Base-by-base conservation (phyloP, 2,888 invertebrate species). In the Arctia plantaginis region DNA sequence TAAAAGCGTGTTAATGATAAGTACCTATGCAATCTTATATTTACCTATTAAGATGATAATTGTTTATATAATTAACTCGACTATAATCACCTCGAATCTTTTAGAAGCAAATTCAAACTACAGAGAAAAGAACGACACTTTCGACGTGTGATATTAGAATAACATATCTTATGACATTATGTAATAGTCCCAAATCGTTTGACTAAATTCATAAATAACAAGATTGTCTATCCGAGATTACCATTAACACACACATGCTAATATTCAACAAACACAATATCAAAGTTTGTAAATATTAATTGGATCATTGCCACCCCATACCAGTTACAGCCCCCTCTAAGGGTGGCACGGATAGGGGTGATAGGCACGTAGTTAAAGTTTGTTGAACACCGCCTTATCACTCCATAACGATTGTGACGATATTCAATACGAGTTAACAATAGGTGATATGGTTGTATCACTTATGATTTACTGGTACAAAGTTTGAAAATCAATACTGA, bases 341-440 rank as follows among this genome's bases (percentile, higher is more conserved):
- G 80, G 59, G 55, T 51, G 69, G 69, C 47, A 30, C 44, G 62
- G 10, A 7, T 3, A 75, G 73, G 77, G 77, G 72, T 71, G 78
- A 80, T 78, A 71, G 82, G 76, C 84, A 84, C 78, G 71, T 82
- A 72, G 77, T 80, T 77, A 78, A 77, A 77, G 44, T 80, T 73
- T 73, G 75, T 77, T 75, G 73, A 77, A 77, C 77, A 79, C 70
- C 67, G 66, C n/a, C 44, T 82, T 84, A 84, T 82, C 84, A 80
- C 35, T 30, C 62, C 30, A 62, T 30, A 62, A 62, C 18, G 30
- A 8, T 30, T 30, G 62, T 30, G 30, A 30, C 18, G 8, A 62
- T 30, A 62, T 62, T 62, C 62, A 30, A 62, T 62, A 62, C 18
- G 30, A 18, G 18, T 18, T 30, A 30, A 2, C 18, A 27, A 30